Conservation (phyloP, 2,797 vertebrate genomes). For the Natrix natrix region DNA sequence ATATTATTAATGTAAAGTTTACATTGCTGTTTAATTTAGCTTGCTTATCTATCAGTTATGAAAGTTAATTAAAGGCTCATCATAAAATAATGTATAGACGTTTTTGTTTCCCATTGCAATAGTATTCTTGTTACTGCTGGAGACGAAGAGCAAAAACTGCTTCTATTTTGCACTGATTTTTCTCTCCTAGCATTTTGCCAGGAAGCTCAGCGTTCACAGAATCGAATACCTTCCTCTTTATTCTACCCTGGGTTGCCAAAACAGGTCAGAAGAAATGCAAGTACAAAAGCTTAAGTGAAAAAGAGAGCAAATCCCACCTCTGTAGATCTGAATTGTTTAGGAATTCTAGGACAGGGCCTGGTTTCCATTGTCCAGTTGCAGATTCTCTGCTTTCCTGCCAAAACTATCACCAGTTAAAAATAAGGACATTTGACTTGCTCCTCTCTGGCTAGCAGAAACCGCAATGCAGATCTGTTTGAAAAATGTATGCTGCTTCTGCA, state of each 20-base stretch:
- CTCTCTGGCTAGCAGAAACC: slow-evolving; percentile 32
- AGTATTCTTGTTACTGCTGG: neutral
- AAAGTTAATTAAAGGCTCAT: neutral
- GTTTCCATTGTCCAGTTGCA: neutral
- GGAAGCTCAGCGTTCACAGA: neutral
- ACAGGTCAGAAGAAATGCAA: neutral
- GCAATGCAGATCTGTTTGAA: slow-evolving; percentile 52
- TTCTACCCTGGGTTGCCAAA: neutral
- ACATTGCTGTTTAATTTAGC: neutral
- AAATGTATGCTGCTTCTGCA: slow-evolving; percentile 42
- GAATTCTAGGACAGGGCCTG: neutral
- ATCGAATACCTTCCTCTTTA: neutral
- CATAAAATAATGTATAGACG: neutral
- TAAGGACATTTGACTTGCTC: slow-evolving; percentile 24
- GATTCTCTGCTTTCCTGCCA: slow-evolving; percentile 5
- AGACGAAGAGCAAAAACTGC: neutral
- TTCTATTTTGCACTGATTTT: neutral
- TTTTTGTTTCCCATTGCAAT: neutral
- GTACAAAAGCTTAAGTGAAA: neutral
- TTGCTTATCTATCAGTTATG: neutral
- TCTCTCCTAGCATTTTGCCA: neutral
- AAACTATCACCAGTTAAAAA: slow-evolving; percentile 13
- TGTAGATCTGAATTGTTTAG: neutral
- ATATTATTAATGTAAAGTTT: too few species aligned
- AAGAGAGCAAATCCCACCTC: neutral